phyloP scores from a whole-genome alignment of 2,888 invertebrate genomes.

The Noctua janthe region DNA sequence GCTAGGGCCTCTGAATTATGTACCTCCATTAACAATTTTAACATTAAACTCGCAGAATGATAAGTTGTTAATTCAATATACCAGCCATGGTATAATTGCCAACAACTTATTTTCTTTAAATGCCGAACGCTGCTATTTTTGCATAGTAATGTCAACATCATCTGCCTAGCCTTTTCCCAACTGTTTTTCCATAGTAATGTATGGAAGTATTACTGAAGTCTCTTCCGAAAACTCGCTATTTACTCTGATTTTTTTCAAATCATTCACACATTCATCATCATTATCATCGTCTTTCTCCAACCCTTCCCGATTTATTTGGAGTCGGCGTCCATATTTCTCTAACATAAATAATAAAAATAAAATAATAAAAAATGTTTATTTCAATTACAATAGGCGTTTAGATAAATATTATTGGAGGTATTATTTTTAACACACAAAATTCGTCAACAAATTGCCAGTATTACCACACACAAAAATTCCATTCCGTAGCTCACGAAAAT shows the following conservation, averaged over 20 bases:
- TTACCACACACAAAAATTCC: slow-evolving; percentile 1
- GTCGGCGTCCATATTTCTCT: neutral
- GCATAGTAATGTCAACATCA: too few relatives aligned
- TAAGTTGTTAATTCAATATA: too few relatives aligned
- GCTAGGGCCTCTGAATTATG: neutral
- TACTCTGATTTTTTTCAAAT: neutral
- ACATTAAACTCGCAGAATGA: neutral
- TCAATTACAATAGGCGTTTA: too few relatives aligned
- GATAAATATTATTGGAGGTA: too few relatives aligned
- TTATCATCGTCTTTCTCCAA: neutral
- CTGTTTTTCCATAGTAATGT: neutral
- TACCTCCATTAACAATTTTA: neutral
- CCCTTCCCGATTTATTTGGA: neutral
- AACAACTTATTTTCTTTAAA: too few relatives aligned
- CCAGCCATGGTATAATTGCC: too few relatives aligned
- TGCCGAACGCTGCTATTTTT: too few relatives aligned
- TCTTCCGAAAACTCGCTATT: neutral
- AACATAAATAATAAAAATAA: too few relatives aligned
- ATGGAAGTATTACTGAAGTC: neutral
- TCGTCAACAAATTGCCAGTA: neutral
- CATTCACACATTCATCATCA: neutral
- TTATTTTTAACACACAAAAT: too few relatives aligned
- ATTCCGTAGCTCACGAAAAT: slow-evolving; percentile 4
- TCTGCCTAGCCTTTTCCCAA: too few relatives aligned
- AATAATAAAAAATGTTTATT: too few relatives aligned